Percentiles rank a stretch among this genome's conserved stretches.
These are phyloP conservation scores for Rafetus swinhoei DNA, from an alignment of 2,113 vertebrate species.

Conservation along the genomic window DNA sequence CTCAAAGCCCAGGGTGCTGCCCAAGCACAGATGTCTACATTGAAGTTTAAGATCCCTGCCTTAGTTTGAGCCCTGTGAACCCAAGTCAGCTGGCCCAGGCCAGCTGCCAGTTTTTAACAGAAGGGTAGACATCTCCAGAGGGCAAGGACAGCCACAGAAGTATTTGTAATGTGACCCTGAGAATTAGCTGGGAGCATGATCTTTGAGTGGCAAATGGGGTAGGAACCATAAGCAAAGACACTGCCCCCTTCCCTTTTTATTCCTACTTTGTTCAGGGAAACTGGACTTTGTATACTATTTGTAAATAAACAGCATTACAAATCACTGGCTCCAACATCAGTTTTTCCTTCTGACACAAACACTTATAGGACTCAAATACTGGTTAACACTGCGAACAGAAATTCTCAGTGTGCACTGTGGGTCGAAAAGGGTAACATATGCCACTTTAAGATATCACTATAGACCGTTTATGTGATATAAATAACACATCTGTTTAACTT, in stretches of 20 bases:
- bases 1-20: not conserved
- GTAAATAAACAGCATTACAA: not conserved
- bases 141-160: not conserved
- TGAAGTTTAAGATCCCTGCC: no score
- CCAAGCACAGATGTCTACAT: not conserved
- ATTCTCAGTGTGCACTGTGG: no score
- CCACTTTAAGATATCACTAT: accelerated
- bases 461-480: not conserved
- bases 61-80: not conserved
- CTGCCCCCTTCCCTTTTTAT: not conserved
- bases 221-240: not conserved
- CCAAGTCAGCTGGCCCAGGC: not conserved
- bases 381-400: not conserved
- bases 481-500: not conserved
- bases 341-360: not conserved
- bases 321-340: not conserved
- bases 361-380: not conserved
- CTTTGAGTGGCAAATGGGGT: not conserved
- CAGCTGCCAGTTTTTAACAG: not conserved
- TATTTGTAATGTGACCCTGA: not conserved
- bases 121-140: not conserved
- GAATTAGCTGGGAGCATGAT: not conserved
- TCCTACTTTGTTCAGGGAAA: not conserved
- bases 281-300: not conserved
- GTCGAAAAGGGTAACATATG: not conserved